Evolutionary conservation across 1,140 invertebrate species (phyloP), one percentile per base, ranked within the genome.

Genomic region (Cherax quadricarinatus): DNA sequence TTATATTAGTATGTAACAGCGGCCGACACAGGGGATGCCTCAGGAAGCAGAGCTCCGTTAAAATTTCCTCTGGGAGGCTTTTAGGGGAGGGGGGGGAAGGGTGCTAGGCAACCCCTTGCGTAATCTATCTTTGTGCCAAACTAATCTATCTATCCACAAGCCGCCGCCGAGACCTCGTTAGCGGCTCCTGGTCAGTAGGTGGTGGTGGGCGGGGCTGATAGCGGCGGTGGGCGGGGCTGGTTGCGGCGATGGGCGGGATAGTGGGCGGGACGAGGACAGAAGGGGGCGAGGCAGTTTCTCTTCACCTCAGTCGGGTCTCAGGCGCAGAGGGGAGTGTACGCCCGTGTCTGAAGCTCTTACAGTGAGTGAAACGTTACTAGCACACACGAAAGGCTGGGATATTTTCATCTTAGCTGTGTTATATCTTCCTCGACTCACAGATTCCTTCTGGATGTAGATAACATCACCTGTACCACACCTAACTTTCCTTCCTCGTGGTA

Each of bases 121-220:
- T 88, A 88, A 88, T 88, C 86, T 80, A 88, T 88, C 86, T 88
- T 79, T 79, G 53, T 70, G 78, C 75, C 51, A 57, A 57, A 79
- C 86, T 88, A 80, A 88, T 88, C 86, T 80, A 88, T 88, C 86
- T 80, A 88, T 60, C 86, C 86, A 79, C 86, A 88, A 88, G 86
- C 86, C 78, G 60, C 51, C 86, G 30, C 75, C 53, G 51, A 88
- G 75, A 79, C 78, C 86, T 88, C 86, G 86, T 80, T 80, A 88
- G 86, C 53, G 60, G 86, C 57, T 73, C 57, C 86, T 88, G 86
- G 86, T 88, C 86, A 88, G 78, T 60, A 57, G 86, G 78, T 79
- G 86, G 86, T 49, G 75, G 86, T 66, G 75, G 86, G 86, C 86
- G 86, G 86, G 51, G 86, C 16, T 88, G 16, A 4, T 5, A 60